A percentile compares a stretch with the other conserved stretches of the same genome.
Conservation (phyloP, 2,113 vertebrate genomes). For the Serilophus lunatus region DNA sequence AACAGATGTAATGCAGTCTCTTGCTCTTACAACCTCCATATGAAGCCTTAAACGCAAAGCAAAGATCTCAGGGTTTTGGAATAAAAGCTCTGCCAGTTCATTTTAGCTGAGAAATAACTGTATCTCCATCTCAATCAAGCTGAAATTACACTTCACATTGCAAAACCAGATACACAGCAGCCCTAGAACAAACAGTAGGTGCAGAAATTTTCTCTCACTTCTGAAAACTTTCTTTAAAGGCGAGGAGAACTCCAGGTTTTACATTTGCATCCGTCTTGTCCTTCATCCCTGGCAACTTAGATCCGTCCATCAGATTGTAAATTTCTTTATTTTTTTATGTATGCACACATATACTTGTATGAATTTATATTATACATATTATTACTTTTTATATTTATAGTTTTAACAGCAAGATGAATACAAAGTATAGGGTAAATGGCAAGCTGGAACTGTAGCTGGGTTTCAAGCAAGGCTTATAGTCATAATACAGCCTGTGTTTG, state of each 20-base stretch:
- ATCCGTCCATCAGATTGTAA: background rate
- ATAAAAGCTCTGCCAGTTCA: background rate
- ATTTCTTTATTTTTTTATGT: background rate
- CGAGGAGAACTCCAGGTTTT: background rate
- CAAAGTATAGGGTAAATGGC: background rate
- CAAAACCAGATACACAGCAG: background rate
- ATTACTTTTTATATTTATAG: background rate
- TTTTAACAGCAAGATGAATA: background rate
- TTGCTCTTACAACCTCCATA: background rate
- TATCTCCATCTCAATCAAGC: background rate
- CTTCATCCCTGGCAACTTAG: background rate
- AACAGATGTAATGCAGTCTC: background rate
- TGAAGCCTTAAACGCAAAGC: background rate
- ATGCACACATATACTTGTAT: accelerated
- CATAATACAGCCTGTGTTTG: background rate
- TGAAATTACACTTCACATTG: background rate
- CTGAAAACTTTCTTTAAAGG: background rate
- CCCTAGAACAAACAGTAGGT: background rate
- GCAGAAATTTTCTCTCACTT: background rate
- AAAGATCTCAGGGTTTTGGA: background rate
- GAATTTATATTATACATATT: background rate
- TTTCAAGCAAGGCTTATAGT: background rate
- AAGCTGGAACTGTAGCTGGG: background rate
- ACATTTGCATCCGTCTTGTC: background rate
- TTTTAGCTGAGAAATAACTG: background rate